Base-by-base conservation (phyloP, 2,888 invertebrate species). In the Atrina japonica region DNA sequence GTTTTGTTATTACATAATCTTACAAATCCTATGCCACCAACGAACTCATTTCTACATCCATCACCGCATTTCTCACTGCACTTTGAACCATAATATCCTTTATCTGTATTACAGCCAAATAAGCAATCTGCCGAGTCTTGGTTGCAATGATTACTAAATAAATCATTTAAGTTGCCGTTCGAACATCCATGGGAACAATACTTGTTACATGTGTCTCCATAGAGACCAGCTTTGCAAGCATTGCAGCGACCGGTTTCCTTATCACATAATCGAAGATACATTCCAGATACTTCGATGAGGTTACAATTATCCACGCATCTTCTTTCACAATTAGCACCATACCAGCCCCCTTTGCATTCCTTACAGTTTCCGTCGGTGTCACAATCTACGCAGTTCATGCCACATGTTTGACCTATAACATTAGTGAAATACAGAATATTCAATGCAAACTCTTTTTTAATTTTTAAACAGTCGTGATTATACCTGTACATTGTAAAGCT, bases 51-150 rank as follows among this genome's bases (percentile, higher is more conserved):
- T 18, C 55, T 47, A 45, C 77, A 77, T 7, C 70, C 29, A 2
- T 11, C 11, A 55, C 70, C 69, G 43, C 80, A 80, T 30, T 52
- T 40, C 1, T 41, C 41, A 29, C 76, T 70, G 71, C 82, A 82
- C 3, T 21, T 56, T 1, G 23, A 23, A 3, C 82, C 78, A 60
- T 73, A 79, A 41, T 49, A 71, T 11, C 73, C 73, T 11, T 70
- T 52, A 45, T 75, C 67, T 5, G 69, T 21, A 50, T 58, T 56
- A 72, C 80, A 80, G 6, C 76, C 74, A 45, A 63, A 25, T 3
- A 27, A 49, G 71, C 82, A 82, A 9, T 65, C 53, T 3, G 76
- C 82, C 18, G 70, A 52, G 25, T 47, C 25, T 25, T 66, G 45
- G 50, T 78, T 60, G 69, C 73, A 78, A 53, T 73, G 71, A 9